phyloP scores from a whole-genome alignment of 2,888 invertebrate species.

The Mylabris sibirica region DNA sequence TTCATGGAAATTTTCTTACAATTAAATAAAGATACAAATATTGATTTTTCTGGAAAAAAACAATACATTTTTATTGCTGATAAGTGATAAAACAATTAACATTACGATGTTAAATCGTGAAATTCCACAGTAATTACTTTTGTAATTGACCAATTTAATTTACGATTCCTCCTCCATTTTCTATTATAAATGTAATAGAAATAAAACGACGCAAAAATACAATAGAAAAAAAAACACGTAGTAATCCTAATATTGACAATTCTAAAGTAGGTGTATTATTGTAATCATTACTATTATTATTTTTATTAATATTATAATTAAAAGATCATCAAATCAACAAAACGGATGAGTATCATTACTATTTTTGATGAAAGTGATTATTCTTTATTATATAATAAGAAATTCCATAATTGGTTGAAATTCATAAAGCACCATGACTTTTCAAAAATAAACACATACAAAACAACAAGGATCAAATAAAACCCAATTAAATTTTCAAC shows the following conservation, averaged over 20 bases:
- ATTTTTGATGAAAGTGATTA: background rate
- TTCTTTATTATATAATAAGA: background rate
- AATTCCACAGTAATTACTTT: background rate
- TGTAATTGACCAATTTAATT: background rate
- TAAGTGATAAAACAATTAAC: background rate
- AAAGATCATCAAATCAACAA: background rate
- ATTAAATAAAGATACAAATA: too few relatives aligned
- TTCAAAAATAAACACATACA: background rate
- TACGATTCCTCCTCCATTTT: background rate
- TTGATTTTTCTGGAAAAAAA: too few relatives aligned
- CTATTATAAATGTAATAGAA: background rate
- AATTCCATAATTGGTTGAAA: background rate
- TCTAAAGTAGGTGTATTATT: background rate
- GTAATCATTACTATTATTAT: background rate
- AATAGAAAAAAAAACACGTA: background rate
- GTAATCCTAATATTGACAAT: background rate
- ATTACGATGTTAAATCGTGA: background rate
- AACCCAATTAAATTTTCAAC: background rate
- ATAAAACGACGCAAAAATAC: background rate
- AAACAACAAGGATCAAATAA: background rate
- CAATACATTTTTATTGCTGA: too few relatives aligned
- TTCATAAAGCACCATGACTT: background rate
- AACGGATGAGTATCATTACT: background rate
- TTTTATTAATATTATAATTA: conserved; percentile 1
- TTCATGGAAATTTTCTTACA: too few relatives aligned